Conservation (phyloP, 2,888 invertebrate species). For the Drosophila mimetica region DNA sequence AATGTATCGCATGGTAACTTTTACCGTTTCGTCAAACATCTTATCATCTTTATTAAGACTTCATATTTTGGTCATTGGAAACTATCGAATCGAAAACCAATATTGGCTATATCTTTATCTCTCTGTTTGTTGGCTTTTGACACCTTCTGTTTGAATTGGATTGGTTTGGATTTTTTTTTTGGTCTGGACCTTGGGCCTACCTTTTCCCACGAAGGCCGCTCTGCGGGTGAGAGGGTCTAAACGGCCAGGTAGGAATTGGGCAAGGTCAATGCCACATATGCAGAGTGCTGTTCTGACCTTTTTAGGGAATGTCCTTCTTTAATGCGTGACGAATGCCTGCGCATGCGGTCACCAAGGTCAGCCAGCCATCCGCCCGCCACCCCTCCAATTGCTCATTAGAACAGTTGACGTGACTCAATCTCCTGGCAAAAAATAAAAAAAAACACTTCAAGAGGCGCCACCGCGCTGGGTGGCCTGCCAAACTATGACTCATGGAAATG, state of each 20-base stretch:
- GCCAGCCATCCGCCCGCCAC: constrained; percentile 2
- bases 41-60: neutral
- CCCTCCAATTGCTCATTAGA: constrained; percentile 13
- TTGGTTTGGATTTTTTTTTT: neutral
- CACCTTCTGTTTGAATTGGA: constrained; percentile 21
- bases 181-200: constrained; percentile 7
- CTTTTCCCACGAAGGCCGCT: constrained; percentile 7
- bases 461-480: constrained; percentile 17
- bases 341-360: constrained; percentile 76
- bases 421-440: constrained; percentile 13
- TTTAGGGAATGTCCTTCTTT: constrained; percentile 21
- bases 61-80: neutral
- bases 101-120: constrained; percentile 21
- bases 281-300: constrained; percentile 32
- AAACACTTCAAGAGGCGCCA: constrained; percentile 22
- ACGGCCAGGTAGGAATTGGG: constrained; percentile 28
- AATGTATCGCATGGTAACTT: too few species aligned
- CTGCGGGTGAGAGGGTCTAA: constrained; percentile 11
- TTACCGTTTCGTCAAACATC: too few species aligned
- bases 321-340: constrained; percentile 55
- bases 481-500: constrained; percentile 22
- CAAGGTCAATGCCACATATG: constrained; percentile 43
- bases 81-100: constrained; percentile 4
- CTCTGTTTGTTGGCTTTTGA: constrained; percentile 14
- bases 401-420: constrained; percentile 45